phyloP scores from a whole-genome alignment of 2,888 invertebrate species.

The Dione juno region DNA sequence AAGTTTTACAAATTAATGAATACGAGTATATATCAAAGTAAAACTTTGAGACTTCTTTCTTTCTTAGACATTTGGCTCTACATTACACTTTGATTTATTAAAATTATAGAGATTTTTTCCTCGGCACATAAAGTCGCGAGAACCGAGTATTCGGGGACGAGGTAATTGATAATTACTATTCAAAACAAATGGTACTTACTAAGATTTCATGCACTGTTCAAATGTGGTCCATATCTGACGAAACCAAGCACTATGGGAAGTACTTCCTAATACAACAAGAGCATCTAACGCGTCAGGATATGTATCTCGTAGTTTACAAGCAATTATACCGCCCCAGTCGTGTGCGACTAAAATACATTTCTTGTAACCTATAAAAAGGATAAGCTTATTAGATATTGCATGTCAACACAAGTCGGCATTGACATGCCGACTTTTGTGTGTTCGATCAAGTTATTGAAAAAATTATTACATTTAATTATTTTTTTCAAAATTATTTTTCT shows the following conservation, averaged over 20 bases:
- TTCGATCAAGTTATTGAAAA: no score
- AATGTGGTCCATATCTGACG: conserved; percentile 65
- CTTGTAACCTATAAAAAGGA: conserved; percentile 68
- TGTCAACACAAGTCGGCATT: no score
- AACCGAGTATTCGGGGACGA: no score
- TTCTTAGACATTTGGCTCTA: background rate
- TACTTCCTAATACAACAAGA: conserved; percentile 81
- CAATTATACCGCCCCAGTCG: conserved; percentile 87
- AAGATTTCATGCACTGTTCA: conserved; percentile 74
- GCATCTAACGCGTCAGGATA: conserved; percentile 82
- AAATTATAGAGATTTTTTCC: background rate
- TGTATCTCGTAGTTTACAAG: conserved; percentile 77
- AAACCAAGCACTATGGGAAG: conserved; percentile 73
- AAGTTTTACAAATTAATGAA: no score
- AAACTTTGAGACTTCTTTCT: no score
- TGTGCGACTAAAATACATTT: conserved; percentile 84
- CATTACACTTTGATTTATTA: background rate
- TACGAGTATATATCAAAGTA: no score
- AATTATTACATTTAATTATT: no score
- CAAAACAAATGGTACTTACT: conserved; percentile 61
- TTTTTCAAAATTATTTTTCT: no score
- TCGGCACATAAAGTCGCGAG: no score
- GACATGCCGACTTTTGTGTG: no score
- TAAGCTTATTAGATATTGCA: background rate
- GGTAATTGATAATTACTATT: no score